Evolutionary conservation across 2,113 vertebrate species (phyloP), one percentile per base, ranked within the genome.

Genomic region (Pleuronectes platessa): DNA sequence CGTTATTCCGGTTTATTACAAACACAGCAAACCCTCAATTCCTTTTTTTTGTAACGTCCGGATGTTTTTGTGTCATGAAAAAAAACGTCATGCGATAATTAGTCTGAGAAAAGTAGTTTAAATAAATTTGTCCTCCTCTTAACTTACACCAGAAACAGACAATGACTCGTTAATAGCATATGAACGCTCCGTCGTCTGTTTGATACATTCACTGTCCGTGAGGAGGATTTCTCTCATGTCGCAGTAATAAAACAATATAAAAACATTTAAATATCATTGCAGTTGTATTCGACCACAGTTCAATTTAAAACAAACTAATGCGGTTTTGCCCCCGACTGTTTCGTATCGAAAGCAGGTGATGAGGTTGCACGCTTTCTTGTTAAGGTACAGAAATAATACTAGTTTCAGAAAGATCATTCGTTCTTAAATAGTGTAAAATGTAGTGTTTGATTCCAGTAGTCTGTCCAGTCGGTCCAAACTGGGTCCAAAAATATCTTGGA

Each of bases 221-320:
- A 79, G 68, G 66, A 79, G 80, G 64, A 17, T 14, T 24, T 66
- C n/a, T 78, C 65, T 75, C 61, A 61, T 79, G 60, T 72, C 78
- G 61, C 78, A 84, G 69, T 85, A 90, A 82, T 92, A 92, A 92
- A 92, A 92, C 68, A 79, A 88, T 87, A 85, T 91, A 92, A 93
- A 54, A 93, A 84, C 73, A 83, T 73, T 88, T 90, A 92, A 91
- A 92, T 89, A 88, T 74, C 69, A 74, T 74, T 81, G 84, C 61
- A 86, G 63, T 82, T 35, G 45, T 76, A 58, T 85, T 81, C 62
- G 84, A 83, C 88, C 90, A 90, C 75, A 82, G 68, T 76, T 88
- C 56, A 81, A 78, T 88, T 86, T 90, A 92, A 91, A 93, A 90
- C 61, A 31, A 31, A 80, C 76, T 68, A 66, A 68, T 81, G 70